These are phyloP conservation scores for Leptopilina syphax DNA, from an alignment of 2,888 invertebrate genomes.

Conservation along the genomic window DNA sequence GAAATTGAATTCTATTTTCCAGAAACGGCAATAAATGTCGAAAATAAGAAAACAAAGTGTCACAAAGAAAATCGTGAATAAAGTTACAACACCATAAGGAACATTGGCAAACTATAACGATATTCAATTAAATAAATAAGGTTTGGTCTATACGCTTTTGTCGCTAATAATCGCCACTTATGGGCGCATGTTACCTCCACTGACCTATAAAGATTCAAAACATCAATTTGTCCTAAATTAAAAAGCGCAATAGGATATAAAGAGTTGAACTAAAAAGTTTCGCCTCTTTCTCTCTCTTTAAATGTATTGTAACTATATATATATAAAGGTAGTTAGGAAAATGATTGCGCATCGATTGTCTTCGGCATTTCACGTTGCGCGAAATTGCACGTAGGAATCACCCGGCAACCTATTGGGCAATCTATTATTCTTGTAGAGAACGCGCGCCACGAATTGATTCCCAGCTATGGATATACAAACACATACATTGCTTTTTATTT, in stretches of 20 bases:
- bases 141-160: constrained; percentile 9
- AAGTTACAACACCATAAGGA: no score
- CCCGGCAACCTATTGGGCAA: constrained; percentile 38
- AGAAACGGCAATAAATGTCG: no score
- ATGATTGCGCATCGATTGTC: constrained; percentile 39
- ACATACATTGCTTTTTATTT: no score
- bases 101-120: not conserved
- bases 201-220: constrained; percentile 33
- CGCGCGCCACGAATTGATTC: constrained; percentile 38
- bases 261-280: no score
- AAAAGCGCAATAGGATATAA: not conserved
- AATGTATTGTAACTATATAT: no score
- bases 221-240: constrained; percentile 31
- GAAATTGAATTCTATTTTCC: no score
- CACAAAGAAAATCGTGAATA: no score
- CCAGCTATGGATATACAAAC: not conserved
- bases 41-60: no score
- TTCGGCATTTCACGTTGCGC: constrained; percentile 40
- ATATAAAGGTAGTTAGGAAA: not conserved
- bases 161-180: constrained; percentile 21
- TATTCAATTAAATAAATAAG: constrained; percentile 29
- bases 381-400: constrained; percentile 37
- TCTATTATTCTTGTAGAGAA: constrained; percentile 32
- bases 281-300: no score
- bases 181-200: not conserved